phyloP scores from a whole-genome alignment of 2,113 vertebrate genomes.

The Eurystomus gularis region DNA sequence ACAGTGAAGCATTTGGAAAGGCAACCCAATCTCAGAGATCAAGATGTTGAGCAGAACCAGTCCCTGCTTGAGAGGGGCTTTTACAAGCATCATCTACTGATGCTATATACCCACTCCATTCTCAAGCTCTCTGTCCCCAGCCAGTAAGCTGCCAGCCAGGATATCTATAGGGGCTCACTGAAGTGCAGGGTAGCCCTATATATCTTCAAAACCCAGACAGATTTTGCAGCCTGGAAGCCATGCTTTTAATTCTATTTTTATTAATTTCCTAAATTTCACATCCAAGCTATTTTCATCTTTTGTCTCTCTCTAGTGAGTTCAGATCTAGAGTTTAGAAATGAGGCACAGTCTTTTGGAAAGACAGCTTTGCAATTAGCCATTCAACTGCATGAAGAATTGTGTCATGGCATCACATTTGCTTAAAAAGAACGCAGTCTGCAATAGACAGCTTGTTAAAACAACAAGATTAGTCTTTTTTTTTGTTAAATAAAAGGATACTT shows the following conservation, averaged over 20 bases:
- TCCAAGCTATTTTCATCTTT: background rate
- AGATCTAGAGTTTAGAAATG: background rate
- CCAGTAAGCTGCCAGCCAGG: background rate
- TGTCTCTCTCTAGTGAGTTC: background rate
- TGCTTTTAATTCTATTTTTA: background rate
- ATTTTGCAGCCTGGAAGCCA: background rate
- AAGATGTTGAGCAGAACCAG: background rate
- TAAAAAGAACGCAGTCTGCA: background rate
- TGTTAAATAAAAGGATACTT: background rate
- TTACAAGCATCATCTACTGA: too few relatives aligned
- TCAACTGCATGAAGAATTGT: background rate
- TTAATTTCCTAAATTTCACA: background rate
- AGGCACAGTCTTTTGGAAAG: background rate
- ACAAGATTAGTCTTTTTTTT: background rate
- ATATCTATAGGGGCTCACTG: accelerated
- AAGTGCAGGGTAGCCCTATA: background rate
- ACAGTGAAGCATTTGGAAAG: background rate
- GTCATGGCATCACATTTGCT: background rate
- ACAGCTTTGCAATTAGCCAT: background rate
- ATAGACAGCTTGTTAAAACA: background rate
- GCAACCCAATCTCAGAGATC: background rate
- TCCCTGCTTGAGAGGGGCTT: background rate
- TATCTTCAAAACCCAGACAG: background rate
- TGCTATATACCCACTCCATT: accelerated
- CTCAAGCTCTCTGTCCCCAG: background rate